Base-by-base conservation (phyloP, 2,797 vertebrate species). In the Selene dorsalis region DNA sequence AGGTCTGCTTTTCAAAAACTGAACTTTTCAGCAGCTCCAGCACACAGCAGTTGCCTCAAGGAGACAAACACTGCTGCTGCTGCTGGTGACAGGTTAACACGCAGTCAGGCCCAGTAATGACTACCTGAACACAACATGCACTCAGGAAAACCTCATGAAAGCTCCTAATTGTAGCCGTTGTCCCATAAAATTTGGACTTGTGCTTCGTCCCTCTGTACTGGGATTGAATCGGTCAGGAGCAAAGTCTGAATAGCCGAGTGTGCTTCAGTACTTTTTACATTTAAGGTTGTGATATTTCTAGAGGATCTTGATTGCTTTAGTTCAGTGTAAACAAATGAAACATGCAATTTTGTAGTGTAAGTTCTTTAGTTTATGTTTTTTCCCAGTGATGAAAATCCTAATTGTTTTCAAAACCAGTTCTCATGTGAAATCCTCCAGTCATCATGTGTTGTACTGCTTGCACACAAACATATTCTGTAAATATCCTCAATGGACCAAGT, bases 131-230 rank as follows among this genome's bases (percentile, higher is more conserved):
- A 76, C 72, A 83, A 58, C 80, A 56, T 65, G 70, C 68, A 67
- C 39, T 72, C 62, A 56, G 80, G 60, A 80, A 85, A 88, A 43
- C 48, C 30, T 59, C 18, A 18, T 50, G 50, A 45, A 87, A 75
- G 77, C 61, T 77, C 79, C 14, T 90, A 90, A 93, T 90, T 88
- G 84, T 66, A 91, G 89, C 74, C 82, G 76, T 47, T 80, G 61
- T 59, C 81, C 58, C 63, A 56, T 60, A 88, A 89, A 84, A 73
- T 75, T 63, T 83, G 58, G 72, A 77, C 72, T 35, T 79, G 67
- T 69, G 58, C 57, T 26, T 43, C 70, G 43, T 47, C 66, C 24
- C 83, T 18, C 50, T 35, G 1, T 12, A 41, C 56, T 35, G 45
- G 43, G 69, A 65, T 56, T 30, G 28, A 79, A 80, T 73, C 11